Evolutionary conservation across 2,113 vertebrate species (phyloP), one percentile per base, ranked within the genome.

Genomic region (Salvelinus namaycush): DNA sequence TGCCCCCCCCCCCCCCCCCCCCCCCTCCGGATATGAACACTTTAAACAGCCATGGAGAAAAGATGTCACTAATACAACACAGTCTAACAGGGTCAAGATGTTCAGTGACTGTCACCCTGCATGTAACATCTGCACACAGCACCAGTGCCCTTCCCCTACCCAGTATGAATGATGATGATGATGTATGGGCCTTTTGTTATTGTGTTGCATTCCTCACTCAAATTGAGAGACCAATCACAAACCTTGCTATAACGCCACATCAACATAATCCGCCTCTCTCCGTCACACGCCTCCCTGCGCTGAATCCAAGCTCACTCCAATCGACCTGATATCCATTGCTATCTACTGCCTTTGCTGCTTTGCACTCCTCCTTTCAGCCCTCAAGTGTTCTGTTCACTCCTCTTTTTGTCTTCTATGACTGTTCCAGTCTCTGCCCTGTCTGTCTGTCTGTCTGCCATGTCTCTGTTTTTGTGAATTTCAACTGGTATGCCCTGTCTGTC

Each of bases 21-120:
- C n/a, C n/a, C n/a, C n/a, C n/a, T n/a, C n/a, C 4, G 22, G 13
- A 39, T 5, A 39, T 79, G 72, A 22, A 64, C 5, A 60, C 68
- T 87, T 87, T 88, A 83, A 90, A 86, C 85, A 70, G 88, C 84
- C 88, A 66, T 81, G 90, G 88, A 90, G 88, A 82, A 87, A 59
- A 5, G 83, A 83, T 68, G 69, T 44, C 31, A 20, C 57, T n/a
- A 76, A 76, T 87, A 78, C 76, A 83, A 75, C 79, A 65, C 31
- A 49, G 39, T 82, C 76, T 67, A 74, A 78, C 76, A 78, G 68
- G 26, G 74, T 62, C 44, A 77, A 74, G 79, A 76, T 62, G 77
- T 82, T 76, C 87, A 73, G 81, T 82, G 81, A 77, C 65, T 77
- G 14, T 26, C 39, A 81, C 39, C 70, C 82, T 79, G 81, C 88